Conservation (phyloP, 2,888 invertebrate species). For the Rugalucina vietnamica region DNA sequence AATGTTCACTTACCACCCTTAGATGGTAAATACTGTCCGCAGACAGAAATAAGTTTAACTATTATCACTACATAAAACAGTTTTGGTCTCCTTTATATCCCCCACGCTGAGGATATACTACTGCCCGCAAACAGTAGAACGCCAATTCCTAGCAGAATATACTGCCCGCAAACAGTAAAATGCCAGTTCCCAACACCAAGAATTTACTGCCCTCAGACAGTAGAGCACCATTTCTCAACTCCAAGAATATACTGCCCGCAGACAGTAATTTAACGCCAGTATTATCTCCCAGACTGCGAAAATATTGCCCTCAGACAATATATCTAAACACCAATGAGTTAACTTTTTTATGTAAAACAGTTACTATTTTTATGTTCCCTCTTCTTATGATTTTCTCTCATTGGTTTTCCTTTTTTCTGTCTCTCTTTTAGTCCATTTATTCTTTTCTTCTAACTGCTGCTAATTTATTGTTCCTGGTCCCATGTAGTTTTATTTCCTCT, state of each 20-base stretch:
- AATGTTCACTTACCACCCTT: background rate
- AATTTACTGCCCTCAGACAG: background rate
- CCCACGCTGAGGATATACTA: too few species aligned
- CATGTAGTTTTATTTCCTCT: too few species aligned
- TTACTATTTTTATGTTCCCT: background rate
- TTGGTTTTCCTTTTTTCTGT: background rate
- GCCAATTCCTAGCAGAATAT: too few species aligned
- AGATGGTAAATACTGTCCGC: background rate
- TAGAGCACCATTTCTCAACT: too few species aligned
- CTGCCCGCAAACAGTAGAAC: background rate
- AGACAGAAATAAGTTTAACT: background rate
- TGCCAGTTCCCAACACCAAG: background rate
- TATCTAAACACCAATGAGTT: too few species aligned
- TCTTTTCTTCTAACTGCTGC: too few species aligned
- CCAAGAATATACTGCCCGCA: too few species aligned
- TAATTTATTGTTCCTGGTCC: too few species aligned
- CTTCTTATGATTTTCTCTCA: background rate
- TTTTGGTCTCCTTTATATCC: too few species aligned
- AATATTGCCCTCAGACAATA: background rate
- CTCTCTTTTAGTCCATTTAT: background rate
- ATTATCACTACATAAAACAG: background rate
- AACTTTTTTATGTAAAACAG: background rate
- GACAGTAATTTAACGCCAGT: too few species aligned
- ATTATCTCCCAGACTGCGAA: background rate
- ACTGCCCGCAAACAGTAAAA: too few species aligned